Evolutionary conservation across 2,797 vertebrate species (phyloP).

Genomic region (Acrossocheilus fasciatus): DNA sequence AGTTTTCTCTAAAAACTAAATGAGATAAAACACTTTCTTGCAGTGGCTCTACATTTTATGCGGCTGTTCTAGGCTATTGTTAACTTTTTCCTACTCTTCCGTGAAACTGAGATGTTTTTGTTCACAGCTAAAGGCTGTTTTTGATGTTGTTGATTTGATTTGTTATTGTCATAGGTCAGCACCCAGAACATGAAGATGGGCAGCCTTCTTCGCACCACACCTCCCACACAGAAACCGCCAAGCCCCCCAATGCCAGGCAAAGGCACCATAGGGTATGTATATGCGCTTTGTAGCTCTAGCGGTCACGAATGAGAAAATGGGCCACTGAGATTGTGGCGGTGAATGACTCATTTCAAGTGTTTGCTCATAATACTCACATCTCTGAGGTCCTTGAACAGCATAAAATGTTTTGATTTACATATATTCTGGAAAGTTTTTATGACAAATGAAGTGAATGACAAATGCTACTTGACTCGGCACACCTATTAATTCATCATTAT

Average conservation of each 20-base stretch:
- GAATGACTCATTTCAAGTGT: conserved; percentile 8
- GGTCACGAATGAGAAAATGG: background rate
- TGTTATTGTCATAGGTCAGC: conserved; percentile 82
- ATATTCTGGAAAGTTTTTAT: background rate
- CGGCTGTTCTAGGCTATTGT: background rate
- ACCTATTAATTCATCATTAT: background rate
- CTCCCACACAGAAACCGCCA: conserved; percentile 93
- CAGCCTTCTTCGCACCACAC: conserved; percentile 87
- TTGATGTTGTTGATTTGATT: conserved; percentile 1
- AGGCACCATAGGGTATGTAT: conserved; percentile 90
- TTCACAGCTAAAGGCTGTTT: conserved; percentile 17
- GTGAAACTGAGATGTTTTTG: background rate
- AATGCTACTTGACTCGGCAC: background rate
- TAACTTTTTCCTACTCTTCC: background rate
- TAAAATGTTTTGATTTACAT: background rate
- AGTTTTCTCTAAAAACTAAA: background rate
- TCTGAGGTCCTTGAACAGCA: background rate
- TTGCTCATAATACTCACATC: background rate
- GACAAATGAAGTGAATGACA: background rate
- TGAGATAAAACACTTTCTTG: background rate
- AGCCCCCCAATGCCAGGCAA: conserved; percentile 91
- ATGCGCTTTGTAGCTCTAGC: background rate
- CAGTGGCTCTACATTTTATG: background rate
- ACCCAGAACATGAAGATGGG: conserved; percentile 92
- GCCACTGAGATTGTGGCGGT: too few relatives aligned